phyloP scores from a whole-genome alignment of 2,797 vertebrate genomes.

The Channallabes apus region DNA sequence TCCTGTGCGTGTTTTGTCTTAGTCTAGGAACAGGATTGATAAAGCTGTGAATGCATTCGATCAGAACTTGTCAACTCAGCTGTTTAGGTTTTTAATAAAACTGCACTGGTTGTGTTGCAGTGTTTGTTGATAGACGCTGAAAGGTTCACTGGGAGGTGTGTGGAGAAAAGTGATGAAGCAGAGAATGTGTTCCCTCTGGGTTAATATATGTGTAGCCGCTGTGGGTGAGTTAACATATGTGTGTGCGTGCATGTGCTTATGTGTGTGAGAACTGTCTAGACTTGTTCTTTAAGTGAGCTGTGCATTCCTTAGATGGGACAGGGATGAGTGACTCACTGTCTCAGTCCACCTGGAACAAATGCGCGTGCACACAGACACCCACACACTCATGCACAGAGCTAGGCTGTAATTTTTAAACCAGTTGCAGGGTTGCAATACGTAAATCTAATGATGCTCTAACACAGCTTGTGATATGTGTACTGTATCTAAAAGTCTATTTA shows the following conservation, averaged over 20 bases:
- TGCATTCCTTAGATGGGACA: conserved; percentile 71
- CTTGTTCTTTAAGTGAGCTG: conserved; percentile 61
- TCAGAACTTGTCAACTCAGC: not conserved
- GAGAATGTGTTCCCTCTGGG: conserved; percentile 43
- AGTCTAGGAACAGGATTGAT: not conserved
- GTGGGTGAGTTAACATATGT: conserved; percentile 33
- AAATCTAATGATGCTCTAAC: not conserved
- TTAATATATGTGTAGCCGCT: conserved; percentile 43
- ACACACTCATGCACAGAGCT: conserved; percentile 2
- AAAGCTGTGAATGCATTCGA: not conserved
- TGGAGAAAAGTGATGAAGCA: conserved; percentile 42
- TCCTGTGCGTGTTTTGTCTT: not conserved
- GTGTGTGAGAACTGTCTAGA: conserved; percentile 63
- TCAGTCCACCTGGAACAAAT: conserved; percentile 30
- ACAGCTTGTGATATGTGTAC: not conserved
- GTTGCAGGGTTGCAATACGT: not conserved
- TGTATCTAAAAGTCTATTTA: not conserved
- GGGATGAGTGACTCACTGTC: conserved; percentile 44
- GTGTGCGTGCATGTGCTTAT: conserved; percentile 30
- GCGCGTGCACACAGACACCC: too few species aligned
- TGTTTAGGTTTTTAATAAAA: not conserved
- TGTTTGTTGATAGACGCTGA: not conserved
- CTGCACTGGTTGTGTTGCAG: not conserved
- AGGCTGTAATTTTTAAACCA: conserved; percentile 6
- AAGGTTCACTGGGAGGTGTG: not conserved